Base-by-base conservation (phyloP, 2,113 vertebrate genomes). In the Rhea pennata region DNA sequence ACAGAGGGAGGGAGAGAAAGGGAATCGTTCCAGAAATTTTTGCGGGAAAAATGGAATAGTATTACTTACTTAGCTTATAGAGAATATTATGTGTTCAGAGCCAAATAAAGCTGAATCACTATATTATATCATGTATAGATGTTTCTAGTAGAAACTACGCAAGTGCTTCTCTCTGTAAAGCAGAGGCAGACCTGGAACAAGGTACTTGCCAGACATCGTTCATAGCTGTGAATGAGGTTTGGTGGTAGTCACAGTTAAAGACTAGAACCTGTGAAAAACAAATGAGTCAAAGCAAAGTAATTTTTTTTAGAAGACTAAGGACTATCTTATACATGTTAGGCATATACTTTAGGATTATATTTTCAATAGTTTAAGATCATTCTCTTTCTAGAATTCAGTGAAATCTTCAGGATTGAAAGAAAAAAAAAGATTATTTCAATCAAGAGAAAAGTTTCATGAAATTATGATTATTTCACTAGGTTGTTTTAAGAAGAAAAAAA, bases 1-100 rank as follows among this genome's bases (percentile, higher is more conserved):
- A 16, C 0, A 70, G 10, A 74, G 2, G 9, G 4, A 48, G 9
- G 10, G 77, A 77, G 3, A 73, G 11, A 59, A 48, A 48, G 46
- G 46, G 56, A 31, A 16, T 2, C 0, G 65, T 74, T 46, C 22
- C 8, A 40, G 72, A 75, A 61, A 6, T 1, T 77, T 73, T 76
- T 40, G 2, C 53, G 12, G 9, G 19, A 12, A 76, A 21, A 9
- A 40, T 48, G 36, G 75, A 88, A 88, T 40, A 50, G 13, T 36
- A 53, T 46, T 69, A 3, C 22, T 48, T 2, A 7, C 1, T 72
- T 88, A 83, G 33, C 3, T 76, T 76, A 22, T 14, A 40, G 33
- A 20, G 10, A 72, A 4, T 67, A 46, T 85, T 54, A 36, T 12
- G 26, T 0, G 1, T 64, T 40, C 0, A 1, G 2, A 33, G 7